phyloP scores from a whole-genome alignment of 53 echinoderm and acorn worm species.

The Actinopyga echinites region DNA sequence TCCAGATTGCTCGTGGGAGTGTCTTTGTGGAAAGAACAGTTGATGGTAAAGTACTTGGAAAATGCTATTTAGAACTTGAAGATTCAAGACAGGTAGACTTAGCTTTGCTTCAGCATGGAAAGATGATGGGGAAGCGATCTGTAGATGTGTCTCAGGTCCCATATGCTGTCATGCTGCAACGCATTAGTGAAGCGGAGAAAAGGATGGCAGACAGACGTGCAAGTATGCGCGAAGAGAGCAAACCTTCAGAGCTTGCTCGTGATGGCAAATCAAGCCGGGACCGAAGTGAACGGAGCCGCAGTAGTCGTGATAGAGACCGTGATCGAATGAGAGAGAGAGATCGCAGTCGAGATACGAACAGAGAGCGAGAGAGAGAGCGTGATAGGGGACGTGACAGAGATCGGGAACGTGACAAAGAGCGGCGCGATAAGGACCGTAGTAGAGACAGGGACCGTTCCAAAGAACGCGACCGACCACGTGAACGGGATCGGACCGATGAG shows the following conservation, averaged over 20 bases:
- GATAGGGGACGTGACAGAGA: conserved; percentile 54
- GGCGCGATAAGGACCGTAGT: conserved; percentile 40
- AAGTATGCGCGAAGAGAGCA: not conserved
- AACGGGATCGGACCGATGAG: not conserved
- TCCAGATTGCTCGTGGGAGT: conserved; percentile 52
- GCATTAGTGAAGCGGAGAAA: conserved; percentile 56
- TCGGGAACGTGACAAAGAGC: conserved; percentile 46
- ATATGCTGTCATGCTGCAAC: conserved; percentile 55
- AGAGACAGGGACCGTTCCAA: conserved; percentile 42
- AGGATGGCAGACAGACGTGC: not conserved
- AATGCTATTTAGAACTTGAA: conserved; percentile 66
- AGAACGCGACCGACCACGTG: not conserved
- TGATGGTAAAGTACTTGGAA: conserved; percentile 61
- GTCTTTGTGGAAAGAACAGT: conserved; percentile 54
- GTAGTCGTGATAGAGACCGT: conserved; percentile 37
- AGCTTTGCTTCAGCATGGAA: conserved; percentile 58
- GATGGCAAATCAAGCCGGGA: conserved; percentile 21
- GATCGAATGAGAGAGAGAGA: conserved; percentile 42
- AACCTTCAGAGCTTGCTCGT: not conserved
- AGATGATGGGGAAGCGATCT: conserved; percentile 42
- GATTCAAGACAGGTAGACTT: conserved; percentile 42
- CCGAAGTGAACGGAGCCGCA: conserved; percentile 16
- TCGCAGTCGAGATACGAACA: conserved; percentile 1
- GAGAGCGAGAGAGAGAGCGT: conserved; percentile 41
- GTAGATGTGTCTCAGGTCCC: conserved; percentile 52